Evolutionary conservation across 2,113 vertebrate genomes (phyloP), one percentile per base, ranked within the genome.

Genomic region (Cinclus cinclus): DNA sequence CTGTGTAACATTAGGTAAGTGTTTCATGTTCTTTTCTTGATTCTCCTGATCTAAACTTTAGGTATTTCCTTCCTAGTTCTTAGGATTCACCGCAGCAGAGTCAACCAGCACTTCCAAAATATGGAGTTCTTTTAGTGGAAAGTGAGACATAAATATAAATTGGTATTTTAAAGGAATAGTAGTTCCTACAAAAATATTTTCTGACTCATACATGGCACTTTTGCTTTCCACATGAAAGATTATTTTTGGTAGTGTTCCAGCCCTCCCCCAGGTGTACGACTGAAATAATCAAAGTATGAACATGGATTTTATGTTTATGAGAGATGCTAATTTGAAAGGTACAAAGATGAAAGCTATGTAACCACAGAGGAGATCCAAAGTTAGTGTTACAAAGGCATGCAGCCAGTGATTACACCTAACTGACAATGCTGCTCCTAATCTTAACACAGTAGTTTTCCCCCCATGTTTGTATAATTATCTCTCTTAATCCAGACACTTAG

Each of bases 401-500:
- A 79, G 37, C 25, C 63, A 59, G 30, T 67, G 60, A 59, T 55
- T 73, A 50, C 46, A n/a, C 39, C 52, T 75, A 75, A 47, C 8
- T 74, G 68, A 69, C 33, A 95, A 39, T 47, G n/a, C 31, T 1
- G 0, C 23, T 69, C 50, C 67, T 74, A 76, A 75, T 58, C 55
- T 65, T 9, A 16, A 42, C 59, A 33, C 20, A 30, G 25, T 42
- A n/a, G 15, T 13, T 83, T 76, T 25, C 15, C 21, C 73, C 10
- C 8, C 15, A 0, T 55, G 13, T 39, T 65, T 86, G 8, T 62
- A 20, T n/a, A 28, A 15, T 75, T 85, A 33, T 53, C 31, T 82
- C 58, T 88, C 17, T 47, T 88, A 83, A 90, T 77, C 59, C 75
- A 81, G 76, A 44, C 11, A 31, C 50, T 93, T 86, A 89, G 71